Evolutionary conservation across 2,797 vertebrate genomes (phyloP).

Genomic region (Myotis daubentonii): DNA sequence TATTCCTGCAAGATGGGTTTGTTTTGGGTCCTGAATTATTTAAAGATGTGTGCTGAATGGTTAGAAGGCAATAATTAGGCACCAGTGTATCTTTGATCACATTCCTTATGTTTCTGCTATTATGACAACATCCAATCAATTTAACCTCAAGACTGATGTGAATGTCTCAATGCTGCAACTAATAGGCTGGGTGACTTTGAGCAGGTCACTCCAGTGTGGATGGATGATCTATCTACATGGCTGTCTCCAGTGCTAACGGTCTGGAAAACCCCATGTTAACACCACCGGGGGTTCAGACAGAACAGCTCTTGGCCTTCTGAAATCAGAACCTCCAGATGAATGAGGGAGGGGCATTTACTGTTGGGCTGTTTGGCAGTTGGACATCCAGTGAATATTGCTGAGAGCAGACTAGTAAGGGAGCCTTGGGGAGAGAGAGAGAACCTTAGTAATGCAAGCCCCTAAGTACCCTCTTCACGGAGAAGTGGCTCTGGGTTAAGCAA

Average conservation of each 20-base stretch:
- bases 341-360: background rate
- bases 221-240: background rate
- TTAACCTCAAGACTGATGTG: background rate
- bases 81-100: background rate
- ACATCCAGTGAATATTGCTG: background rate
- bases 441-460: constrained; percentile 31
- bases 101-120: background rate
- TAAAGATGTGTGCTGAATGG: background rate
- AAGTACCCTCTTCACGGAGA: constrained; percentile 44
- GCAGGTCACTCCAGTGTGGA: background rate
- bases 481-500: constrained; percentile 64
- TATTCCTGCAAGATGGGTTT: background rate
- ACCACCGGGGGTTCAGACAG: background rate
- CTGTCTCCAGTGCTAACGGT: background rate
- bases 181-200: background rate
- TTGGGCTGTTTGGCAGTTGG: background rate
- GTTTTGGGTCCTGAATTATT: constrained; percentile 3
- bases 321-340: constrained; percentile 2
- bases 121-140: background rate
- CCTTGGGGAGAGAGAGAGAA: background rate
- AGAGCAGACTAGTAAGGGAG: background rate
- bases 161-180: background rate
- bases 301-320: constrained; percentile 39
- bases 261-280: constrained; percentile 16
- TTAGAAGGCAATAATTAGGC: background rate